A percentile compares a stretch with the other conserved stretches of the same genome.
phyloP scores from a whole-genome alignment of 2,888 invertebrate species.

The Ceramica pisi region DNA sequence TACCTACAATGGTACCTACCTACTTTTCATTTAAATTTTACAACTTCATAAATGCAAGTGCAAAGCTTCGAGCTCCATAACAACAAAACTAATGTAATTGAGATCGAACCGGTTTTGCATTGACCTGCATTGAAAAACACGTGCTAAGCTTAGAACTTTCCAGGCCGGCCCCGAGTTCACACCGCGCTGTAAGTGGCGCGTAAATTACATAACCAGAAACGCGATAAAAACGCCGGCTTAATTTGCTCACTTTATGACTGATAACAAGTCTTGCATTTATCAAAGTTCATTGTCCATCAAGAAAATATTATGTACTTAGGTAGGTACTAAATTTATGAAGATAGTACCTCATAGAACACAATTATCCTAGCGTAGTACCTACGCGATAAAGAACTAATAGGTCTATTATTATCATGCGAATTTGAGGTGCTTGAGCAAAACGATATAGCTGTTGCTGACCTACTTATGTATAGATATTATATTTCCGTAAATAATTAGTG shows the following conservation, averaged over 20 bases:
- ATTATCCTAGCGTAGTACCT: too few relatives aligned
- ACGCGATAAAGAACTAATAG: conserved; percentile 7
- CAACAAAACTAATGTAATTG: neutral
- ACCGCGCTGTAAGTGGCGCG: conserved; percentile 1
- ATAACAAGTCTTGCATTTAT: conserved; percentile 50
- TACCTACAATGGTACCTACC: too few relatives aligned
- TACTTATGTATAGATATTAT: neutral
- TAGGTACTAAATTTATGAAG: conserved; percentile 6
- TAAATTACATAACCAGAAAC: conserved; percentile 58
- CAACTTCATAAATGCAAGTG: neutral
- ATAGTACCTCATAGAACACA: neutral
- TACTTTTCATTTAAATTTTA: too few relatives aligned
- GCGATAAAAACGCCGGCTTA: conserved; percentile 28
- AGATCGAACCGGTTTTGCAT: conserved; percentile 34
- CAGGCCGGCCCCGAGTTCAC: conserved; percentile 25
- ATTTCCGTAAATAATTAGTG: neutral
- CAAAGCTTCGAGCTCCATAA: neutral
- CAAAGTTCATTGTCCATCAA: conserved; percentile 70
- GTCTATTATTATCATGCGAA: neutral
- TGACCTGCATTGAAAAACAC: conserved; percentile 36
- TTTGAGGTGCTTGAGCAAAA: neutral
- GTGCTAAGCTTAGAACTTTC: conserved; percentile 49
- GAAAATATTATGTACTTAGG: neutral
- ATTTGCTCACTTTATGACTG: conserved; percentile 48
- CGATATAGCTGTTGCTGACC: conserved; percentile 7